A percentile compares a stretch with the other conserved stretches of the same genome.
Conservation (phyloP, 1,140 invertebrate species). For the Centruroides sculpturatus region DNA sequence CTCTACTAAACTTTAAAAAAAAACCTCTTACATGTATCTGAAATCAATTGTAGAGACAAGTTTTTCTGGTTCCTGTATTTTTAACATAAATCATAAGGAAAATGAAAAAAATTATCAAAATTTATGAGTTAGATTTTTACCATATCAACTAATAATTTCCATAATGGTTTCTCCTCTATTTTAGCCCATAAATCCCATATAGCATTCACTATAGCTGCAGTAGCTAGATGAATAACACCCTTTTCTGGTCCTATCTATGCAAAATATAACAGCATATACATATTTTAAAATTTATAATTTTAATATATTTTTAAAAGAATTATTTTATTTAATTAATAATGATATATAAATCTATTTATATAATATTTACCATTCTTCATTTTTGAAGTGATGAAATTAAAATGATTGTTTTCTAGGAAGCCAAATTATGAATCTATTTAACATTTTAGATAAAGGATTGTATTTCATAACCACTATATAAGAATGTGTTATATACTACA, state of each 20-base stretch:
- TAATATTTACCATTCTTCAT: no score
- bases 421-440: no score
- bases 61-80: slow-evolving; percentile 45
- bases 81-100: background rate
- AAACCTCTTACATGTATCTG: slow-evolving; percentile 48
- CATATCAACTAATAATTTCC: slow-evolving; percentile 68
- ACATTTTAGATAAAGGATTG: no score
- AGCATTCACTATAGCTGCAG: slow-evolving; percentile 73
- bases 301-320: no score
- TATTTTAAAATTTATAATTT: no score
- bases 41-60: slow-evolving; percentile 77
- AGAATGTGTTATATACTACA: no score
- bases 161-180: slow-evolving; percentile 67
- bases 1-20: background rate
- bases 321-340: no score
- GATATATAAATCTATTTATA: no score
- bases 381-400: no score
- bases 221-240: slow-evolving; percentile 73
- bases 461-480: no score
- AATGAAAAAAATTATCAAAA: background rate
- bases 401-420: no score
- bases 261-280: background rate
- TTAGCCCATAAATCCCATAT: slow-evolving; percentile 84
- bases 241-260: slow-evolving; percentile 76
- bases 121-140: background rate